Base-by-base conservation (phyloP, 2,113 vertebrate species). In the Neolamprologus caudopunctatus region DNA sequence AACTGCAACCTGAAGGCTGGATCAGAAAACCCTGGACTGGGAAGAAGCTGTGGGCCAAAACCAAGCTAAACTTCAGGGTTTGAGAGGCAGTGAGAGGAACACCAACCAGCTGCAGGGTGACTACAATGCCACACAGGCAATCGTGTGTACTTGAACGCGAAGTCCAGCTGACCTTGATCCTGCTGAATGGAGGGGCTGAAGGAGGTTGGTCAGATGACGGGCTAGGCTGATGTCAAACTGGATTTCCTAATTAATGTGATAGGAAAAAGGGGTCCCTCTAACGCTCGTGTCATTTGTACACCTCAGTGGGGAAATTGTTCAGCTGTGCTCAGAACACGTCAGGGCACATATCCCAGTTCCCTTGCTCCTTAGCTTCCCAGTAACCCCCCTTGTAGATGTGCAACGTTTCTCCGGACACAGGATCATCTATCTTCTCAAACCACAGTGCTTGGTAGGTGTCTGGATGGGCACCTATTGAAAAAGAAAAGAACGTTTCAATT, bases 331-430 rank as follows among this genome's bases (percentile, higher is more conserved):
- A 96, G 96, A 98, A 99, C 93, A 99, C 98, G 82, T 99, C 97
- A 0, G 98, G 97, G 92, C 98, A 99, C 78, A 91, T 37, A 81
- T 90, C 95, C 98, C 98, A 99, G 94, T 91, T 94, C 89, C 98
- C 97, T 61, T 96, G 96, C 5, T 99, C 96, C 88, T 97, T 97
- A 68, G 97, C 96, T 87, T 99, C 98, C 98, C 98, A 99, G 95
- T 99, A 99, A 2, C 98, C 98, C 0, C 98, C 98, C 75, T 95
- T 97, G 95, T 98, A 99, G 94, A 98, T 87, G n/a, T 99, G 97
- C 3, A 97, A 93, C 79, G 96, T 80, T 94, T 99, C 98, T 94
- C 97, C 97, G 0, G 98, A 98, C 8, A 92, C 91, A 0, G 96
- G 96, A 89, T 99, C 98, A 58, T 97, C 97, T 9, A 90, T 92